Percentiles rank a stretch among this genome's conserved stretches.
Conservation (phyloP, 2,888 invertebrate genomes). For the Elgonia sp. region DNA sequence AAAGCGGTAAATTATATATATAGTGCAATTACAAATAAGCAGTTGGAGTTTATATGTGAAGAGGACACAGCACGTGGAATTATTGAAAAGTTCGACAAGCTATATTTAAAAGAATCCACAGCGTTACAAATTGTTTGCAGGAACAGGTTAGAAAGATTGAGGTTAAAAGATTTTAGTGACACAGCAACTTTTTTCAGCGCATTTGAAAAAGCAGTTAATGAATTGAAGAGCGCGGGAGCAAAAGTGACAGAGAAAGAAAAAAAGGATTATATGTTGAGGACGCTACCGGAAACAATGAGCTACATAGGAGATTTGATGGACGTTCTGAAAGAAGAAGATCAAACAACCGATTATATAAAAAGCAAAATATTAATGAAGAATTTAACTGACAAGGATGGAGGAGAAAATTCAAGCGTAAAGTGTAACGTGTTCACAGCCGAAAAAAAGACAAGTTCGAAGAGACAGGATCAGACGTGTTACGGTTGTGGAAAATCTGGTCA, state of each 20-base stretch:
- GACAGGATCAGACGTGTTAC: not conserved
- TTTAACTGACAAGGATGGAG: constrained; percentile 25
- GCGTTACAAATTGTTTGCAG: constrained; percentile 78
- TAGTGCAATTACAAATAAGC: constrained; percentile 71
- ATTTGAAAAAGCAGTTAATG: constrained; percentile 70
- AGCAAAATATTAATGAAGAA: constrained; percentile 77
- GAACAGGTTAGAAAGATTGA: constrained; percentile 78
- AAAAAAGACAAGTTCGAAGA: constrained; percentile 12
- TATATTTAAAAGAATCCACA: constrained; percentile 77
- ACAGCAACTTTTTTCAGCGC: constrained; percentile 31
- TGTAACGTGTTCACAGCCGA: constrained; percentile 68
- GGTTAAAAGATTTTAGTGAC: constrained; percentile 64
- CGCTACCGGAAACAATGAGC: constrained; percentile 34
- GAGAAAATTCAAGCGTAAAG: not conserved
- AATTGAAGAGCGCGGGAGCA: constrained; percentile 74
- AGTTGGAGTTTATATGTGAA: constrained; percentile 74
- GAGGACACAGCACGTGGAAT: constrained; percentile 74
- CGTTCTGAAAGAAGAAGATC: constrained; percentile 76
- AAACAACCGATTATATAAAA: constrained; percentile 80
- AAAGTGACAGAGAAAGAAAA: constrained; percentile 46
- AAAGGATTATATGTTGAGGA: constrained; percentile 36
- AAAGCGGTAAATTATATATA: constrained; percentile 78
- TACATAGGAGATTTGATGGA: constrained; percentile 51
- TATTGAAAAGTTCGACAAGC: constrained; percentile 77
- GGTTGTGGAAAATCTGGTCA: not conserved